Evolutionary conservation across 2,797 vertebrate species (phyloP).

Genomic region (Dendrocincla tyrannina): DNA sequence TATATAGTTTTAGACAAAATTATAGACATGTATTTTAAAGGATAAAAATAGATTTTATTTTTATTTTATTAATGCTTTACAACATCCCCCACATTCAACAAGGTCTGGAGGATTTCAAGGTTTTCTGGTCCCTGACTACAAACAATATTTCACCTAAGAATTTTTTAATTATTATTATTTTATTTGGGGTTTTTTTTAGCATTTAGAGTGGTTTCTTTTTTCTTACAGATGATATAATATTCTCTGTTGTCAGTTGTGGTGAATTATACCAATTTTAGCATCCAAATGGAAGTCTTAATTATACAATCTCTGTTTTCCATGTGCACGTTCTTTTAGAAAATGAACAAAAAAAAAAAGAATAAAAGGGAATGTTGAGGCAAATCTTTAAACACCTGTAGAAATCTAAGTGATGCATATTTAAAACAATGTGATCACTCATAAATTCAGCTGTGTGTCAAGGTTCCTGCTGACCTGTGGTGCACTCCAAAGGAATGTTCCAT

Average conservation of each 20-base stretch:
- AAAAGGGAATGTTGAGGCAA: constrained; percentile 6
- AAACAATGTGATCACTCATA: constrained; percentile 64
- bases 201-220: not conserved
- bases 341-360: not conserved
- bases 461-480: constrained; percentile 65
- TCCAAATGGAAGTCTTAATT: constrained; percentile 47
- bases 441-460: constrained; percentile 64
- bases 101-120: not conserved
- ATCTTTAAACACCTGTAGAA: constrained; percentile 69
- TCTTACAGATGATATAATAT: constrained; percentile 3
- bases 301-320: constrained; percentile 31
- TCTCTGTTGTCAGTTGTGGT: not conserved
- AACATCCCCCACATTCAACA: not conserved
- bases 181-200: not conserved
- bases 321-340: not conserved
- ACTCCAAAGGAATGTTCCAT: constrained; percentile 45
- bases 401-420: constrained; percentile 60
- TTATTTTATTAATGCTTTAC: not conserved
- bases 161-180: not conserved
- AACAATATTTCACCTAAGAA: not conserved
- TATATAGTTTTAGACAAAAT: not conserved
- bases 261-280: constrained; percentile 47
- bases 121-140: not conserved
- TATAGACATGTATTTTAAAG: not conserved
- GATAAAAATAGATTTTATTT: not conserved